Evolutionary conservation across 2,113 vertebrate genomes (phyloP).

Genomic region (Arenaria interpres): DNA sequence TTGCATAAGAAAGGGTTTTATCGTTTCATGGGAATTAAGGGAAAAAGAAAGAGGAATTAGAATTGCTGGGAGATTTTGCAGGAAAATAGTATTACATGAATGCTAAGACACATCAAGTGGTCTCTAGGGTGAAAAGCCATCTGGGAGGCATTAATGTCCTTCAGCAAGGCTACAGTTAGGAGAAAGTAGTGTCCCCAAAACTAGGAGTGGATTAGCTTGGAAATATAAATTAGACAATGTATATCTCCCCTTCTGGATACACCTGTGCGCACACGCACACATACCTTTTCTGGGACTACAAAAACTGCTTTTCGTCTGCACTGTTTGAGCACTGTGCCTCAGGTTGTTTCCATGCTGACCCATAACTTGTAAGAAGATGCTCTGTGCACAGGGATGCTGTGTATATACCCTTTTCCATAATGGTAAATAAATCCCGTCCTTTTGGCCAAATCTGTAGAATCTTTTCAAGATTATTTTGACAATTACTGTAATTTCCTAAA

Average conservation of each 20-base stretch:
- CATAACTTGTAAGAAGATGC: not conserved
- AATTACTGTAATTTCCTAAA: not conserved
- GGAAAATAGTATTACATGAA: not conserved
- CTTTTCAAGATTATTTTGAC: not conserved
- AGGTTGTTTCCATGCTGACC: not conserved
- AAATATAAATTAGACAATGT: not conserved
- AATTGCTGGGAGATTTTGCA: not conserved
- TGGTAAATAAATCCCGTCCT: not conserved
- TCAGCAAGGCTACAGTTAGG: not conserved
- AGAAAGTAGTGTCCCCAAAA: not conserved
- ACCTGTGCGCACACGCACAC: accelerated
- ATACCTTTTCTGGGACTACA: not conserved
- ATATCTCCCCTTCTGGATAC: not conserved
- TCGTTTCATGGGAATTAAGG: not conserved
- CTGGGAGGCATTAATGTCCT: not conserved
- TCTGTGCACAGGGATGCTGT: not conserved
- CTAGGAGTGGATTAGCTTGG: not conserved
- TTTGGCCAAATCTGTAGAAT: not conserved
- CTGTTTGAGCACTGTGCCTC: not conserved
- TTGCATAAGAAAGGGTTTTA: not conserved
- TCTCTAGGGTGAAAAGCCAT: not conserved
- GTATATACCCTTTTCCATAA: not conserved
- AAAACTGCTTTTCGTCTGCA: not conserved
- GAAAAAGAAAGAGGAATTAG: not conserved
- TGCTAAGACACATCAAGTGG: not conserved